These are phyloP conservation scores for Drosophila rhopaloa DNA, from an alignment of 1,140 invertebrate genomes.

Conservation along the genomic window DNA sequence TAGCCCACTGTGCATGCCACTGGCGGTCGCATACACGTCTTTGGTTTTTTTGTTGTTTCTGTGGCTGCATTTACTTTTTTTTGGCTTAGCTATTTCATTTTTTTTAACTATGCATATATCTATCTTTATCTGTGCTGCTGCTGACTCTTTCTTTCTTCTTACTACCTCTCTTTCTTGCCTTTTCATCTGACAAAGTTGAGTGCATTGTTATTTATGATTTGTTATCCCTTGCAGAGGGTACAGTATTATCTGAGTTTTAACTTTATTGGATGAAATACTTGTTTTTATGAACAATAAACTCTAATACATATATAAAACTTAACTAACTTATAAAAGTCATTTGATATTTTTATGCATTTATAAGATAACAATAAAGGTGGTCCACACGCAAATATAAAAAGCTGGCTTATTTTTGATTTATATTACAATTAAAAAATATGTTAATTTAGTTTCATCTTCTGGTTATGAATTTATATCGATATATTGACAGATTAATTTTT, in stretches of 20 bases:
- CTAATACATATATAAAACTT: too few species aligned
- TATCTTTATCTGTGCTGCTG: conserved; percentile 28
- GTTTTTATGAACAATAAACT: background rate
- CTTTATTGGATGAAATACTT: conserved; percentile 15
- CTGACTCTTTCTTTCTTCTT: background rate
- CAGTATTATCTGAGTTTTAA: background rate
- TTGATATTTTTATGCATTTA: too few species aligned
- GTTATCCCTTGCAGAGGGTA: conserved; percentile 7
- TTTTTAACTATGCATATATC: conserved; percentile 39
- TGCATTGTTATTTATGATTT: conserved; percentile 19
- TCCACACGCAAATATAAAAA: too few species aligned
- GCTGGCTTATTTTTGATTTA: too few species aligned
- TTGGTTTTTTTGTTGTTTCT: conserved; percentile 25
- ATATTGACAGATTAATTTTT: too few species aligned
- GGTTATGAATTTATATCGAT: too few species aligned
- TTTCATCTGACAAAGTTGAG: conserved; percentile 18
- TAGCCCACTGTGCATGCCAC: conserved; percentile 64
- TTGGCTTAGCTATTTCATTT: conserved; percentile 63
- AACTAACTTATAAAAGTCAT: too few species aligned
- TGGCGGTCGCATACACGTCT: conserved; percentile 61
- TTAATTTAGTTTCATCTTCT: too few species aligned
- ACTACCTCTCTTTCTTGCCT: background rate
- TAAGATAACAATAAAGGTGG: too few species aligned
- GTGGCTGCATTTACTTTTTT: conserved; percentile 47
- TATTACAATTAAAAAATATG: too few species aligned